Base-by-base conservation (phyloP, 1,140 invertebrate species). In the Whitmania pigra region DNA sequence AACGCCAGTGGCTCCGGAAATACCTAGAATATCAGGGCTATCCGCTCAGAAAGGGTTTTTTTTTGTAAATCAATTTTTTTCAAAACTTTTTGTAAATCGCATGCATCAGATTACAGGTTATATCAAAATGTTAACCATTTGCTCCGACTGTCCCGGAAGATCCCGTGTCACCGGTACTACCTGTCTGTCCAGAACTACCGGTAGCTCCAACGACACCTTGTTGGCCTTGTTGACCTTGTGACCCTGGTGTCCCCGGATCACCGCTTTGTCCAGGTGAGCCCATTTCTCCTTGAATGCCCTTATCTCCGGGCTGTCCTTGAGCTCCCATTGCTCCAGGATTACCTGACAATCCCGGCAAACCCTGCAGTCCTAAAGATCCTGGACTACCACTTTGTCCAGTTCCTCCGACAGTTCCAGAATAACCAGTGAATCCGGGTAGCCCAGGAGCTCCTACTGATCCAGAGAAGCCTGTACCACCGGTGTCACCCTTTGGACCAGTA, bases 131-230 rank as follows among this genome's bases (percentile, higher is more conserved):
- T 13, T 49, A 49, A 49, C 43, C 43, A 17, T 49, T 49, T 7
- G 43, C 15, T 11, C 43, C 22, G 43, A 2, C 25, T 17, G 69
- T 20, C 25, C 69, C 40, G 69, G 71, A 7, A 91, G 91, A 71
- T 92, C 92, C 78, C 93, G 92, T 77, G 93, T 90, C 63, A 82
- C 82, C 71, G 13, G 68, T 25, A 25, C 13, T 17, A 27, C 73
- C 73, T 40, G 29, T 1, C 13, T 17, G 69, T 60, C 73, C 73
- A 18, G 53, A 29, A 36, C 29, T 27, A n/a, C 72, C 72, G 11
- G 67, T 18, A 29, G 27, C 27, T 43, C 72, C 72, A 6, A 0
- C 15, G 20, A 3, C 40, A 5, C 72, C 72, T n/a, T 22, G 53
- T n/a, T 36, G 43, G 13, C 73, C 73, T 22, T 49, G 25, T 9